phyloP scores from a whole-genome alignment of 2,113 vertebrate species.

The Dicerorhinus sumatrensis region DNA sequence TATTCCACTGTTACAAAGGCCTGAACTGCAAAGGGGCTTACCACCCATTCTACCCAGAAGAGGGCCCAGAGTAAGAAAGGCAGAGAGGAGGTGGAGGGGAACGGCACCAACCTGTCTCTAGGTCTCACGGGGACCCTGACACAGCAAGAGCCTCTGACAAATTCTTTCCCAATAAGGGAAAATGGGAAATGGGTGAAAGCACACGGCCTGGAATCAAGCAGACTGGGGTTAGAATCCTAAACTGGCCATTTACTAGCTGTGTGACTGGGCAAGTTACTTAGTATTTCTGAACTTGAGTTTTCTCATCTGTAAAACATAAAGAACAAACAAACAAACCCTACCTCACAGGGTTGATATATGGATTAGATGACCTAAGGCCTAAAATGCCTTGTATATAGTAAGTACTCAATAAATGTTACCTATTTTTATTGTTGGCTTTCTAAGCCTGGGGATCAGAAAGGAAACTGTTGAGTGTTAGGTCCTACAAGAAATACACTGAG shows the following conservation, averaged over 20 bases:
- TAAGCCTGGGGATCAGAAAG: background rate
- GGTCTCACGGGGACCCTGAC: background rate
- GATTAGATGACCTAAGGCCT: background rate
- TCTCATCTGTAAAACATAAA: background rate
- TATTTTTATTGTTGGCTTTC: background rate
- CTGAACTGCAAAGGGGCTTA: background rate
- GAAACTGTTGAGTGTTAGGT: background rate
- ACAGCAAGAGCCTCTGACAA: background rate
- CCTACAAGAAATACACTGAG: background rate
- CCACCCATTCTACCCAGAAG: background rate
- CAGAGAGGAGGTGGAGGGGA: background rate
- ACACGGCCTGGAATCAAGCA: background rate
- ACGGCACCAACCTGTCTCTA: background rate
- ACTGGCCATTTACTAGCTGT: background rate
- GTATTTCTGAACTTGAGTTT: background rate
- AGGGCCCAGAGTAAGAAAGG: background rate
- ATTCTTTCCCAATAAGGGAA: background rate
- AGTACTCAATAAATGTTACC: background rate
- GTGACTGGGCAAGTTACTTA: background rate
- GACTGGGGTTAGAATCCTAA: background rate
- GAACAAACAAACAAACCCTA: background rate
- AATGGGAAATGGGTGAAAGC: background rate
- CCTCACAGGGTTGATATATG: background rate
- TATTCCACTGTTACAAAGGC: background rate
- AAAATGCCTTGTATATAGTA: background rate